A percentile compares a stretch with the other conserved stretches of the same genome.
These are phyloP conservation scores for Octomys mimax DNA, from an alignment of 2,797 vertebrate genomes.

Conservation along the genomic window DNA sequence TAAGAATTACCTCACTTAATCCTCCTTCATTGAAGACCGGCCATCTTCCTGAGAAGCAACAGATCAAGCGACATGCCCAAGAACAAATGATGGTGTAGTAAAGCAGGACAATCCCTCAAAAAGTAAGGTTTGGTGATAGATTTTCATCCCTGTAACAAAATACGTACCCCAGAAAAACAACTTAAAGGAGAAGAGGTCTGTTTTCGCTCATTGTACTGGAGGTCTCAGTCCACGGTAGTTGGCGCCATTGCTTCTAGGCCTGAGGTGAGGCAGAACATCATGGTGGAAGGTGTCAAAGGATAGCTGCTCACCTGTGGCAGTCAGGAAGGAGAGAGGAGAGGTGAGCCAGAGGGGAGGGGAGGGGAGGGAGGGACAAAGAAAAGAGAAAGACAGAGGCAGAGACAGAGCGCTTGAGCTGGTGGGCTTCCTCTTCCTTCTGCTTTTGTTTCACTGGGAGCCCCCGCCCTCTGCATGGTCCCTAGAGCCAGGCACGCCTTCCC, in stretches of 20 bases:
- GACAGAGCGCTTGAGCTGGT: background rate
- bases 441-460: background rate
- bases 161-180: background rate
- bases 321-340: background rate
- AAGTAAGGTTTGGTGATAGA: background rate
- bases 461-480: background rate
- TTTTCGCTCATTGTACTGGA: background rate
- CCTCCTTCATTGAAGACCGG: background rate
- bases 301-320: background rate
- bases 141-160: background rate
- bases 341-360: background rate
- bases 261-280: background rate
- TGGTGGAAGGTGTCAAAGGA: background rate
- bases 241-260: background rate
- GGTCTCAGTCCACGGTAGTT: background rate
- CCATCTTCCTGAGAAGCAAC: background rate
- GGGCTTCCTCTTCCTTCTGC: background rate
- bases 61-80: background rate
- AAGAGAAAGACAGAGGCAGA: background rate
- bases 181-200: background rate
- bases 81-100: fast-evolving
- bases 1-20: background rate
- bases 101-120: background rate
- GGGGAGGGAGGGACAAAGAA: background rate
- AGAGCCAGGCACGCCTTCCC: background rate